Conservation (phyloP, 2,797 vertebrate species). For the Menidia menidia region DNA sequence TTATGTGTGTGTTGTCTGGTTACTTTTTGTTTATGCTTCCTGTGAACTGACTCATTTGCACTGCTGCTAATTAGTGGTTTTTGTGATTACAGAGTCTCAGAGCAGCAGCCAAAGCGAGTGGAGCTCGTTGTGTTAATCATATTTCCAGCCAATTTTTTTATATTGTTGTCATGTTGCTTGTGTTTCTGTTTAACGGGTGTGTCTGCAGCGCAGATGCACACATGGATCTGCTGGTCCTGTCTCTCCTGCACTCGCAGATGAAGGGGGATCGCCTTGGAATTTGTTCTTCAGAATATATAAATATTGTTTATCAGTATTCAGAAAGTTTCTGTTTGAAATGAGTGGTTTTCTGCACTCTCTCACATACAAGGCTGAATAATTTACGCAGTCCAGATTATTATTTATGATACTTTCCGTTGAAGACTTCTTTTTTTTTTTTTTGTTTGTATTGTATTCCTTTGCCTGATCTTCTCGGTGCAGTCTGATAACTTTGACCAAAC, state of each 20-base stretch:
- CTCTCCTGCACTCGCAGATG: slow-evolving; percentile 7
- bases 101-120: slow-evolving; percentile 50
- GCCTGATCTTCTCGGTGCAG: background rate
- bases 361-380: slow-evolving; percentile 22
- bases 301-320: slow-evolving; percentile 18
- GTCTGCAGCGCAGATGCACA: slow-evolving; percentile 53
- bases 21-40: slow-evolving; percentile 69
- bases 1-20: slow-evolving; percentile 73
- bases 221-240: slow-evolving; percentile 21
- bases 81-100: slow-evolving; percentile 68
- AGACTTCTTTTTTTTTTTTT: background rate
- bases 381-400: background rate
- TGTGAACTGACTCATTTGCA: slow-evolving; percentile 75
- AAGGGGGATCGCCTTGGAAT: slow-evolving; percentile 29
- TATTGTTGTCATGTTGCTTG: slow-evolving; percentile 33
- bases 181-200: slow-evolving; percentile 42
- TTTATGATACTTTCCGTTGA: background rate
- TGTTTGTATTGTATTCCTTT: too few species aligned
- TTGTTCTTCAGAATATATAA: slow-evolving; percentile 16
- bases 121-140: slow-evolving; percentile 67
- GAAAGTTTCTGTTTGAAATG: slow-evolving; percentile 4
- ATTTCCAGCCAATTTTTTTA: slow-evolving; percentile 60
- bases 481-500: background rate
- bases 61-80: slow-evolving; percentile 77
- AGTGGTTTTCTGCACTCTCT: slow-evolving; percentile 7